Conservation (phyloP, 2,888 invertebrate species). For the Heliconius hortense region DNA sequence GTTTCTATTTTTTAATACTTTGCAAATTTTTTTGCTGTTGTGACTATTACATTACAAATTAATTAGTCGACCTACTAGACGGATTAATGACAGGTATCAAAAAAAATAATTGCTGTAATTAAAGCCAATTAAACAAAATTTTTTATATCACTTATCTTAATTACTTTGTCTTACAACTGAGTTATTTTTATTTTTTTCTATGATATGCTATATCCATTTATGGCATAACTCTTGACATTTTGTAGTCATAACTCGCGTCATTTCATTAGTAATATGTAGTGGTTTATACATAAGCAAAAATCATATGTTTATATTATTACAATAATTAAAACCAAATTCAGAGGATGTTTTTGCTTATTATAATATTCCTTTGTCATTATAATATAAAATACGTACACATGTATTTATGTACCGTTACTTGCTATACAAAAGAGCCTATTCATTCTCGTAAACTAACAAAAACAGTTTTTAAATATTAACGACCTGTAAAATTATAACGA, state of each 20-base stretch:
- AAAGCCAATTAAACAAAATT: background rate
- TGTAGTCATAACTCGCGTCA: background rate
- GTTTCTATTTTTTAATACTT: no score
- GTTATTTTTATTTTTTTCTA: background rate
- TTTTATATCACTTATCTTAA: background rate
- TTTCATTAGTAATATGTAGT: background rate
- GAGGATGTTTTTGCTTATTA: background rate
- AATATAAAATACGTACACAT: background rate
- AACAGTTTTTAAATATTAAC: background rate
- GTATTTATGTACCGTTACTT: background rate
- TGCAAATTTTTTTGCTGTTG: background rate
- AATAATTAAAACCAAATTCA: background rate
- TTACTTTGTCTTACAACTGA: background rate
- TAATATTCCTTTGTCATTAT: background rate
- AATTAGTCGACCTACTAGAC: background rate
- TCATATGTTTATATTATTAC: no score
- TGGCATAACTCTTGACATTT: no score
- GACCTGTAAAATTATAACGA: background rate
- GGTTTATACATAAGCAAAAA: background rate
- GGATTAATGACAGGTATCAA: background rate
- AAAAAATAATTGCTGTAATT: constrained; percentile 3
- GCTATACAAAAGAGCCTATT: no score
- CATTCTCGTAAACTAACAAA: no score
- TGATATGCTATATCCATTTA: background rate
- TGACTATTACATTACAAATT: background rate